Conservation (phyloP, 2,113 vertebrate species). For the Platichthys stellatus region DNA sequence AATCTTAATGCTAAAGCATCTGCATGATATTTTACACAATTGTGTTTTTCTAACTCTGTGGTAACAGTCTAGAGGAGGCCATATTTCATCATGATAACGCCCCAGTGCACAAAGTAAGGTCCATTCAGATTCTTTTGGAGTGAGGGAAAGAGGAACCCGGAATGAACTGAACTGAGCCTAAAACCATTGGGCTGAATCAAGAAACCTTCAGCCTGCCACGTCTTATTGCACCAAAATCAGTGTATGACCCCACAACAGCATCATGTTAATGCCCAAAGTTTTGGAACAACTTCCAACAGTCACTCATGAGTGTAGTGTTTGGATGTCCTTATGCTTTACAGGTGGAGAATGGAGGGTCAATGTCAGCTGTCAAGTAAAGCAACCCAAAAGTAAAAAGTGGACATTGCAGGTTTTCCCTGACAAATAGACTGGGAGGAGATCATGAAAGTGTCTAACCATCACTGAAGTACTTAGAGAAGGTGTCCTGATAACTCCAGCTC, state of each 20-base stretch:
- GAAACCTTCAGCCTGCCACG: background rate
- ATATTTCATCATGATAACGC: no score
- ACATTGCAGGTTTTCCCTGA: constrained; percentile 39
- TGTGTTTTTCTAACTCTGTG: no score
- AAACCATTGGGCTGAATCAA: background rate
- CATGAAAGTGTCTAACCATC: constrained; percentile 70
- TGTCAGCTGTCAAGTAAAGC: constrained; percentile 50
- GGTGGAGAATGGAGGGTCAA: constrained; percentile 18
- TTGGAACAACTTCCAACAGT: background rate
- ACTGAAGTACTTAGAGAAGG: constrained; percentile 69
- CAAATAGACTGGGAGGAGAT: constrained; percentile 64
- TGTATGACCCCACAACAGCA: background rate
- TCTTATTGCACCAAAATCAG: background rate
- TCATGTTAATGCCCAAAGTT: background rate
- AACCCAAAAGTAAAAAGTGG: constrained; percentile 44
- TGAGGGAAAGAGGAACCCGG: no score
- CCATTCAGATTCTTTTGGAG: no score
- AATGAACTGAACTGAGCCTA: background rate
- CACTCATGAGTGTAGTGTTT: background rate
- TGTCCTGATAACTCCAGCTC: constrained; percentile 71
- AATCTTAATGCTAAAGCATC: no score
- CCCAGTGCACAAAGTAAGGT: no score
- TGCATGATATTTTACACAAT: no score
- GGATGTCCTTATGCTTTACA: background rate
- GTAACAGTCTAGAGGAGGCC: no score